These are phyloP conservation scores for Papilio protenor DNA, from an alignment of 2,888 invertebrate genomes.

Conservation along the genomic window DNA sequence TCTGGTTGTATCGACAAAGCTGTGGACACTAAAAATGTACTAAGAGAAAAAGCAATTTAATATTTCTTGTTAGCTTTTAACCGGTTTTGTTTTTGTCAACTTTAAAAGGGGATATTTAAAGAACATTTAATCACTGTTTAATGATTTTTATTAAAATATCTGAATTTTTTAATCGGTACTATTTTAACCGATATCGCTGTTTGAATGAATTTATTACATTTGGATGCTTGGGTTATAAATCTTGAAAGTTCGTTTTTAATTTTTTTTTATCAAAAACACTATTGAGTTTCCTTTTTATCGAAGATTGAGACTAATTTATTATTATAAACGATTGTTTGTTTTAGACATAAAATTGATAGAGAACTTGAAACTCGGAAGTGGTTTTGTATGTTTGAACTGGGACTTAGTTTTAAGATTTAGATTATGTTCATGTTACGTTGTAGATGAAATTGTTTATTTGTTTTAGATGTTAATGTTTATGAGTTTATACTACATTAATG, in stretches of 20 bases:
- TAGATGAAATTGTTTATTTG: conserved; percentile 79
- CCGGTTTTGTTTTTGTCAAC: background rate
- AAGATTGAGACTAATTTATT: conserved; percentile 10
- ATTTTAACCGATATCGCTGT: background rate
- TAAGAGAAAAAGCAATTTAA: background rate
- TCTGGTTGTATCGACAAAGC: background rate
- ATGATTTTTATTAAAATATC: background rate
- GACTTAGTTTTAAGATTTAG: conserved; percentile 59
- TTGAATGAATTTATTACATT: conserved; percentile 18
- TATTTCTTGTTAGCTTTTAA: background rate
- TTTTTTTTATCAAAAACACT: conserved; percentile 4
- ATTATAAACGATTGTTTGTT: background rate
- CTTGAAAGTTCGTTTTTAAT: background rate
- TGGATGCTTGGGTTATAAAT: background rate
- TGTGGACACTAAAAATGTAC: background rate
- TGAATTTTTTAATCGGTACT: background rate
- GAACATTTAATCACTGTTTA: background rate
- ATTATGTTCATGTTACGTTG: conserved; percentile 68
- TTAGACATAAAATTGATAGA: conserved; percentile 15
- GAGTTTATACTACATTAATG: conserved; percentile 64
- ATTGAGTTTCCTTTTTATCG: conserved; percentile 11
- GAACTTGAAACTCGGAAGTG: conserved; percentile 3
- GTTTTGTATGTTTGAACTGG: conserved; percentile 36
- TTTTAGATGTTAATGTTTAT: conserved; percentile 73
- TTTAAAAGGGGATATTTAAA: background rate